phyloP scores from a whole-genome alignment of 2,113 vertebrate species.

The Epinephelus moara region DNA sequence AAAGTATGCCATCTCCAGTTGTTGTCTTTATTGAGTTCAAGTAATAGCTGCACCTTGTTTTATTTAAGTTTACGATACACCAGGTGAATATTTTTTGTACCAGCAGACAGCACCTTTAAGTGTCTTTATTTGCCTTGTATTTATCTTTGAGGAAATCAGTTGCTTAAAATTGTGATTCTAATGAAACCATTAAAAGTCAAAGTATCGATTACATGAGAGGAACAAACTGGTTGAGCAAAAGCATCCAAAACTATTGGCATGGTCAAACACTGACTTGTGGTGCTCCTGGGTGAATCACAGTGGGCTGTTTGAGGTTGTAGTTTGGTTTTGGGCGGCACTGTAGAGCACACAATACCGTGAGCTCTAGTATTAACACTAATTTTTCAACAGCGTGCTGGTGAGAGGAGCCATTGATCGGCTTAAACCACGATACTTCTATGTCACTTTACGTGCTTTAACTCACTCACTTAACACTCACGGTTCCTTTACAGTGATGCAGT shows the following conservation, averaged over 20 bases:
- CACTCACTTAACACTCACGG: constrained; percentile 22
- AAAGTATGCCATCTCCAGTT: neutral
- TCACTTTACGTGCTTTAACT: constrained; percentile 37
- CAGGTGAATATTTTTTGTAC: constrained; percentile 4
- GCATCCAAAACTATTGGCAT: constrained; percentile 26
- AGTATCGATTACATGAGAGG: constrained; percentile 9
- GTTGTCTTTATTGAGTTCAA: neutral
- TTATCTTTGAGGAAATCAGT: neutral
- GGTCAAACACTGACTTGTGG: constrained; percentile 16
- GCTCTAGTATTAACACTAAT: constrained; percentile 25
- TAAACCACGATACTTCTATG: neutral
- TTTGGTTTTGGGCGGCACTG: neutral
- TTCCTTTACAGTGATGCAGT: constrained; percentile 36
- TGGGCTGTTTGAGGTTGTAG: neutral
- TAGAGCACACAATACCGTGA: neutral
- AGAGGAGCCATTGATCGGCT: constrained; percentile 15
- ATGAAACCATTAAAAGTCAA: neutral
- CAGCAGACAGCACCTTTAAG: neutral
- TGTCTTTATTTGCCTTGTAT: neutral
- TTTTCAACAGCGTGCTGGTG: constrained; percentile 30
- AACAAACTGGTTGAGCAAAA: neutral
- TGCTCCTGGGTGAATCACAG: neutral
- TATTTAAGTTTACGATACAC: neutral
- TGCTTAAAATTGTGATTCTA: neutral
- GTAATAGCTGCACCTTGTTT: too few species aligned